phyloP scores from a whole-genome alignment of 2,113 vertebrate species.

The Lamprotornis superbus region DNA sequence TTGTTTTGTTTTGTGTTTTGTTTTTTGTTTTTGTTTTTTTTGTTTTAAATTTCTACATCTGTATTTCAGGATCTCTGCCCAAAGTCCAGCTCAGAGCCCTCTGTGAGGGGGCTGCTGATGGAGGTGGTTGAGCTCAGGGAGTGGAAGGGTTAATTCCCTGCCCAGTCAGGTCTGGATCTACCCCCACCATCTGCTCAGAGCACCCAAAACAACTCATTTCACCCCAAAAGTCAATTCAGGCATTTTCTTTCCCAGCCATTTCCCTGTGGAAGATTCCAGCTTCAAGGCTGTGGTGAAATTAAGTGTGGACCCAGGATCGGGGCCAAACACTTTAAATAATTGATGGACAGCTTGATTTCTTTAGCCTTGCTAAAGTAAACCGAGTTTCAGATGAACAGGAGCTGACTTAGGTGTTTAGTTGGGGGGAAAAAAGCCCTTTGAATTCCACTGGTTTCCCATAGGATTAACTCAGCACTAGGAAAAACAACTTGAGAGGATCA shows the following conservation, averaged over 20 bases:
- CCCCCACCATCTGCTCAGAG: not conserved
- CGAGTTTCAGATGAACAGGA: not conserved
- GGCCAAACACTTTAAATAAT: constrained; percentile 35
- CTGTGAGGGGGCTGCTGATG: not conserved
- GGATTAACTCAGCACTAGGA: not conserved
- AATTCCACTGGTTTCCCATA: constrained; percentile 18
- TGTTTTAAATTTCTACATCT: not conserved
- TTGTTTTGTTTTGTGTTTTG: too few species aligned
- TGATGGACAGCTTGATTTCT: constrained; percentile 29
- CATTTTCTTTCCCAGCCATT: not conserved
- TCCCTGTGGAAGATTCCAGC: not conserved
- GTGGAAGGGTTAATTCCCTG: not conserved
- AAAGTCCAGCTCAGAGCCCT: not conserved
- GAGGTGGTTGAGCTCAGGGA: not conserved
- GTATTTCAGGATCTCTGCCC: not conserved
- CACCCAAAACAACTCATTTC: not conserved
- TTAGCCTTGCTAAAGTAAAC: not conserved
- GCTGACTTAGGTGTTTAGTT: constrained; percentile 18
- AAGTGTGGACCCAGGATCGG: not conserved
- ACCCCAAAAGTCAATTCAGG: not conserved
- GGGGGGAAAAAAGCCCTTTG: not conserved
- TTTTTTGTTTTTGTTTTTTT: not conserved
- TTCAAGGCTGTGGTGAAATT: not conserved
- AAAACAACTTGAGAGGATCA: not conserved
- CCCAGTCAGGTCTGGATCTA: not conserved